Evolutionary conservation across 2,888 invertebrate genomes (phyloP), one percentile per base, ranked within the genome.

Genomic region (Limnephilus rhombicus): DNA sequence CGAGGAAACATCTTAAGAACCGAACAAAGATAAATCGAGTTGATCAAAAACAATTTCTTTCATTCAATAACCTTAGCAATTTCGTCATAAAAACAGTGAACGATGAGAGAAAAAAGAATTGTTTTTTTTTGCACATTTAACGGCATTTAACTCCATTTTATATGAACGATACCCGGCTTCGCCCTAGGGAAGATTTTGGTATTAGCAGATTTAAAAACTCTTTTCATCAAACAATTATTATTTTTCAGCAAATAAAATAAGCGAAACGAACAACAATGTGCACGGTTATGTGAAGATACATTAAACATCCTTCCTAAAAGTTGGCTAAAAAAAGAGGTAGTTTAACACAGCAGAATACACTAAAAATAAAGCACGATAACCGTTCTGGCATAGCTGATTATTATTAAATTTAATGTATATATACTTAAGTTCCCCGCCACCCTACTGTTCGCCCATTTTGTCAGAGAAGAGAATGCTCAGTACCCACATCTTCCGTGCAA

Each of bases 1-100:
- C n/a, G 29, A 86, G 45, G 45, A 86, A 86, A 31, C 45, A 86
- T n/a, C 86, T 37, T 24, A 85, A 41, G 41, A 86, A 86, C 45
- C 49, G 29, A 45, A 53, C 13, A 49, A 49, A 45, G 86, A 86
- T 86, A 86, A 86, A 86, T 86, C 53, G 86, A 45, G 49, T 53
- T 86, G 86, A 45, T 89, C 18, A 89, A 89, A 34, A 86, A 41
- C 29, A 45, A 24, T 86, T n/a, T n/a, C 24, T 68, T 68, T 68
- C n/a, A 68, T 68, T 68, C 49, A 86, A 29, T 24, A n/a, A 45
- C 45, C 41, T 12, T n/a, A 29, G n/a, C 24, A 49, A 68, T 45
- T 45, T 86, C 45, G 11, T 24, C 24, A n/a, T 45, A 68, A 68
- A 68, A 68, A 68, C 68, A 24, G 68, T 68, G 68, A 68, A 68